Conservation (phyloP, 2,113 vertebrate genomes). For the Numida meleagris region DNA sequence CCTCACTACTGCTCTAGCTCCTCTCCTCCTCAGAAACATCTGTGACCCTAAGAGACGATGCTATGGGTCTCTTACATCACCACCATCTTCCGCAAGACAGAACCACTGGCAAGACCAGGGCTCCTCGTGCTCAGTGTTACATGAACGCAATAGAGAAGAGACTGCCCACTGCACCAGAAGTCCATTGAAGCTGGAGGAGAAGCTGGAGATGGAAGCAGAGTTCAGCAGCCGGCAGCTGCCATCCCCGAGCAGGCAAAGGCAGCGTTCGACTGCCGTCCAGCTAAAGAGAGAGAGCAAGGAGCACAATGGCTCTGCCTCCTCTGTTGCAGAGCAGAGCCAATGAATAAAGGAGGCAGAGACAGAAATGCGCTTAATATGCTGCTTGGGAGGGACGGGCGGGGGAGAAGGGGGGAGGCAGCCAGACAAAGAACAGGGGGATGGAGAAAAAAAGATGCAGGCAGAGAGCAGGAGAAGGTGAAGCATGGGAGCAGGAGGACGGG, state of each 20-base stretch:
- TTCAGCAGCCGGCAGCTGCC: accelerated
- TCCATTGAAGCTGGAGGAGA: neutral
- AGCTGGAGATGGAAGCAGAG: neutral
- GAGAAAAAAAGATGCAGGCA: neutral
- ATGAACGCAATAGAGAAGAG: accelerated
- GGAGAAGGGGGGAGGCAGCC: neutral
- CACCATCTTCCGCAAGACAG: neutral
- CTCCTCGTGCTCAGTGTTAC: accelerated
- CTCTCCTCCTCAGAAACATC: neutral
- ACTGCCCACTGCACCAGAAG: accelerated
- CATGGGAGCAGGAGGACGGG: neutral
- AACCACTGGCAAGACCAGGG: accelerated
- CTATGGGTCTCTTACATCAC: neutral
- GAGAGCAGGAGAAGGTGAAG: conserved; percentile 35
- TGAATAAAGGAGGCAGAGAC: neutral
- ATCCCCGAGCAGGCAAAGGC: neutral
- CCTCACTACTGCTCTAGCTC: neutral
- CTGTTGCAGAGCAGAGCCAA: neutral
- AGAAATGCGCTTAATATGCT: neutral
- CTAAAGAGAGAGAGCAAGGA: neutral
- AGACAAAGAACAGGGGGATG: conserved; percentile 50
- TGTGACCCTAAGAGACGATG: neutral
- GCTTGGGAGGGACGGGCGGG: conserved; percentile 43
- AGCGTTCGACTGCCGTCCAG: accelerated
- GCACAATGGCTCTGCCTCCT: neutral